A percentile compares a stretch with the other conserved stretches of the same genome.
Evolutionary conservation across 1,140 invertebrate species (phyloP).

Genomic region (Drosophila hydei): DNA sequence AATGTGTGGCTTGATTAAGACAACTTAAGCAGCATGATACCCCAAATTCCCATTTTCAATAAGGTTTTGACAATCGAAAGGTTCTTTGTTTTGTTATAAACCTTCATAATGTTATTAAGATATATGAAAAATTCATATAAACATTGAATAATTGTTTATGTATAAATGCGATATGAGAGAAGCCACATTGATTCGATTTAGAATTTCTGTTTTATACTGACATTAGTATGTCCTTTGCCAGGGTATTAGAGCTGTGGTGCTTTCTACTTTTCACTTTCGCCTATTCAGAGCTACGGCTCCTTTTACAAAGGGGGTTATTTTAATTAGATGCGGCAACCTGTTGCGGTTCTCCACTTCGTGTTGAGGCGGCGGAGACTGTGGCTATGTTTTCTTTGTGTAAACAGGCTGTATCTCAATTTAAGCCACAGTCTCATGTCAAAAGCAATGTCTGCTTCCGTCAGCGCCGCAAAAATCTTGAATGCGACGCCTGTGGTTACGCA

Average conservation of each 20-base stretch:
- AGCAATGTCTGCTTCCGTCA: slow-evolving; percentile 37
- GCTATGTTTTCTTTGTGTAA: slow-evolving; percentile 3
- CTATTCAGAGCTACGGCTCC: not conserved
- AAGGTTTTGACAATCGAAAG: too few relatives aligned
- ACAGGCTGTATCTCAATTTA: slow-evolving; percentile 8
- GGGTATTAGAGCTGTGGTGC: not conserved
- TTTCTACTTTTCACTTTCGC: slow-evolving; percentile 7
- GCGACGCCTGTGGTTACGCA: slow-evolving; percentile 39
- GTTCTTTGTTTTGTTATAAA: too few relatives aligned
- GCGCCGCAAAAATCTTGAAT: slow-evolving; percentile 62
- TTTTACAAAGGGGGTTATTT: slow-evolving; percentile 41
- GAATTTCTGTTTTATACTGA: too few relatives aligned
- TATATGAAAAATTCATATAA: too few relatives aligned
- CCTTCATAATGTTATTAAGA: too few relatives aligned
- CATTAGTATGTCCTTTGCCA: too few relatives aligned
- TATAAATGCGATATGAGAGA: too few relatives aligned
- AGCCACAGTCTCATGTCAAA: slow-evolving; percentile 32
- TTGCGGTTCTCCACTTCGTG: slow-evolving; percentile 30
- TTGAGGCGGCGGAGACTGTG: not conserved
- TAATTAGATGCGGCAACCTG: slow-evolving; percentile 67
- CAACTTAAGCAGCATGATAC: too few relatives aligned
- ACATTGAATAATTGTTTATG: too few relatives aligned
- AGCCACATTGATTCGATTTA: too few relatives aligned
- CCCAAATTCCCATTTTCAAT: too few relatives aligned
- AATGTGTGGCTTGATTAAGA: too few relatives aligned